Base-by-base conservation (phyloP, 2,113 vertebrate species). In the Pygathrix nemaeus region DNA sequence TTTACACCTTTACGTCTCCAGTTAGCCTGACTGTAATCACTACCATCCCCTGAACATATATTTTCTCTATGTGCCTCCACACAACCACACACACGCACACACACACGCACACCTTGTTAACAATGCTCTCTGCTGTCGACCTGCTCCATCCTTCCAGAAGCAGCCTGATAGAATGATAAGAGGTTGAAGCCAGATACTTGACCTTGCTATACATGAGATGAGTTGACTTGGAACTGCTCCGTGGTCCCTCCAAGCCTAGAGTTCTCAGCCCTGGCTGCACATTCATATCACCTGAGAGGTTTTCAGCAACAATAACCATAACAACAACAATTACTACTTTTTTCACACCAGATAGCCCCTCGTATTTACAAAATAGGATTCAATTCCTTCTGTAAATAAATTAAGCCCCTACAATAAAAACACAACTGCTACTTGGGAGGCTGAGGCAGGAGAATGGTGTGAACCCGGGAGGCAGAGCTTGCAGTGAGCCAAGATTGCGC, bases 361-460 rank as follows among this genome's bases (percentile, higher is more conserved):
- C 61, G 3, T 5, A 57, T 83, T 87, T 82, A 52, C 75, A 97
- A 48, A 80, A 85, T 88, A 45, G 82, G 79, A 61, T 90, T 45
- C 89, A 97, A 88, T 64, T 64, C 80, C 57, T 94, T 95, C 79
- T 64, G 40, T 3, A 75, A 84, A 94, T 97, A 96, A 98, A 97
- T 97, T 92, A 98, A 97, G 38, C 82, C 12, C 94, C 93, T 57
- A 93, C 50, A 75, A 64, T 88, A 96, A 98, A 98, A 98, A 97
- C 94, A 96, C 82, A 86, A 76, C 94, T 85, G 80, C 95, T 55
- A 20, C 52, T 20, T 8, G 52, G 52, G 52, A 55, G 52, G 52
- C 52, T 55, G 52, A 55, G 52, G 52, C 52, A 55, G 52, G 18
- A 55, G 52, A 55, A 55, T 20, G 52, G 52, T 18, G 52, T 20